phyloP scores from a whole-genome alignment of 2,113 vertebrate species.

The Zootoca vivipara region DNA sequence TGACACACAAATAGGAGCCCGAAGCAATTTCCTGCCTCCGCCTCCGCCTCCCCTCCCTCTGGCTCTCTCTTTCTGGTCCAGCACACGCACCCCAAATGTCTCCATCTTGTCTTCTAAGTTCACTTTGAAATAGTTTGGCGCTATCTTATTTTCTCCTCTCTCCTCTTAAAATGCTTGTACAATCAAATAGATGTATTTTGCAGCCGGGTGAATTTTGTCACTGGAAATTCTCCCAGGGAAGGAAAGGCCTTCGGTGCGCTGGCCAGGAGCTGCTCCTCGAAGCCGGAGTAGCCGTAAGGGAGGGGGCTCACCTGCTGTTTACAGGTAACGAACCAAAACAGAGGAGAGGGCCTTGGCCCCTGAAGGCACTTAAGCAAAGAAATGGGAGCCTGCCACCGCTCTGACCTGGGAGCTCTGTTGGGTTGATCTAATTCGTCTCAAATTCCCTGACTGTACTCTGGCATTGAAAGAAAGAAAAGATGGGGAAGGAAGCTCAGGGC shows the following conservation, averaged over 20 bases:
- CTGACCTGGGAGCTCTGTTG: no score
- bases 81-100: background rate
- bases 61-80: slow-evolving; percentile 13
- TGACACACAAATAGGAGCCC: slow-evolving; percentile 63
- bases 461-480: no score
- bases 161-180: slow-evolving; percentile 48
- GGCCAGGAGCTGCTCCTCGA: background rate
- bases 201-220: slow-evolving; percentile 39
- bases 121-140: slow-evolving; percentile 68
- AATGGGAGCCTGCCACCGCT: background rate
- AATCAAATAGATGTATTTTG: slow-evolving; percentile 45
- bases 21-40: slow-evolving; percentile 31
- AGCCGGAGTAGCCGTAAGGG: background rate
- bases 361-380: background rate
- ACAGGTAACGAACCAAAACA: background rate
- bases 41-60: slow-evolving; percentile 25
- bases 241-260: slow-evolving; percentile 29
- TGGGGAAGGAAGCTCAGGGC: no score
- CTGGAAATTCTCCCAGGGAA: slow-evolving; percentile 40
- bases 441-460: background rate
- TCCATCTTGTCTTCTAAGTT: slow-evolving; percentile 58
- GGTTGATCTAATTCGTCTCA: no score
- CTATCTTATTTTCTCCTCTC: background rate
- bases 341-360: background rate
- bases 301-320: background rate